Base-by-base conservation (phyloP, 2,888 invertebrate species). In the Halocaridina rubra region DNA sequence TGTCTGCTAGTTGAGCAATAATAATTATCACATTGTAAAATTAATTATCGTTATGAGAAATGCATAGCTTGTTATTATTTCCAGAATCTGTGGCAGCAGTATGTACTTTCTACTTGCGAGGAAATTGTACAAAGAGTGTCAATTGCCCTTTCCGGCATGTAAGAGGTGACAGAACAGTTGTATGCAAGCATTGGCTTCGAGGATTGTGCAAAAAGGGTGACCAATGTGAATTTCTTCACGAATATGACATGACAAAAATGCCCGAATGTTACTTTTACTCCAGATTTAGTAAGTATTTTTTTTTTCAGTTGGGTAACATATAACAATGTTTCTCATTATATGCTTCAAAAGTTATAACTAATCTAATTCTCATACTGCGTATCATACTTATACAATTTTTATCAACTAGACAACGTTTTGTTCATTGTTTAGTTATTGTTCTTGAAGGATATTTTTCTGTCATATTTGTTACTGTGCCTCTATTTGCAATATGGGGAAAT, bases 171-270 rank as follows among this genome's bases (percentile, higher is more conserved):
- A 93, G 98, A 89, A 98, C 98, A 0, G 97, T 99, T 80, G 99
- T 99, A 0, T 99, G 99, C 91, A 99, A 99, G 92, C 99, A 99
- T 93, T 99, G 99, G 99, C 93, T 99, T 8, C 93, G 99, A 90
- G 99, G 99, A 0, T 93, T 99, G 0, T 99, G 99, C 91, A 99
- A 99, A 91, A 99, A 99, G 91, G 99, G 99, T 2, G 99, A 99
- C 92, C 98, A 98, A 90, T 99, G 99, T 91, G 99, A 99, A 93
- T 99, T 99, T 91, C 93, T 99, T 29, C 99, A 99, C 90, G 99
- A 99, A 91, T 99, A 98, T 92, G 99, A 99, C 91, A 98, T 99
- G 97, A 96, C 98, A 8, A 99, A 99, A 92, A 99, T 99, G 99
- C 99, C 99, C 0, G 99, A 99, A 91, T 99, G 99, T 91, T 99